Base-by-base conservation (phyloP, 2,113 vertebrate genomes). In the Malurus elegans region DNA sequence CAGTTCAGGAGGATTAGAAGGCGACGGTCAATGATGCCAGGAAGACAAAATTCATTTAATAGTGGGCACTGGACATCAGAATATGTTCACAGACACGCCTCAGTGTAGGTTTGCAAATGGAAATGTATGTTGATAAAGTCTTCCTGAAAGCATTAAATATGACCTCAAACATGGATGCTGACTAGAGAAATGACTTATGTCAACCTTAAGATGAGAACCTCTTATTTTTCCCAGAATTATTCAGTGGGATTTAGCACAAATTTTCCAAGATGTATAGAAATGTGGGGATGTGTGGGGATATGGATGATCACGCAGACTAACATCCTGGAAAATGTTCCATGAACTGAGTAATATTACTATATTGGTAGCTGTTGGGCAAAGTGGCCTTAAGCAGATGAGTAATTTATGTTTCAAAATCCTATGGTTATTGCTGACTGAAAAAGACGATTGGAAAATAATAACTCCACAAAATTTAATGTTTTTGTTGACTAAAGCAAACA, bases 401-500 rank as follows among this genome's bases (percentile, higher is more conserved):
- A 31, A 51, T 85, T 91, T 85, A 17, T 44, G 2, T 6, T 79
- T 70, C 20, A 50, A 79, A 82, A 76, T 57, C 14, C 62, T 88
- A 1, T 58, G 18, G 38, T 58, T 12, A 21, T 18, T 61, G 4
- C 14, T 57, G 21, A 45, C 32, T 32, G 32, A 5, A 72, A 36
- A 67, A 26, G 6, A 24, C 42, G 4, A 8, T 8, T 61, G 50
- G 34, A 53, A 79, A 75, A 72, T 20, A 38, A n/a, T 5, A 54
- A 4, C 8, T 66, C 11, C 4, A 6, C 8, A n/a, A n/a, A 86
- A 58, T 50, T 50, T 56, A 44, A 6, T 70, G 66, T 58, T 79
- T 25, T 2, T 0, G 5, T 38, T 82, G 5, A 5, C 4, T 50
- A 53, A 42, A 88, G 6, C 0, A n/a, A n/a, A n/a, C n/a, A n/a